phyloP scores from a whole-genome alignment of 2,113 vertebrate genomes.

The Physeter macrocephalus region DNA sequence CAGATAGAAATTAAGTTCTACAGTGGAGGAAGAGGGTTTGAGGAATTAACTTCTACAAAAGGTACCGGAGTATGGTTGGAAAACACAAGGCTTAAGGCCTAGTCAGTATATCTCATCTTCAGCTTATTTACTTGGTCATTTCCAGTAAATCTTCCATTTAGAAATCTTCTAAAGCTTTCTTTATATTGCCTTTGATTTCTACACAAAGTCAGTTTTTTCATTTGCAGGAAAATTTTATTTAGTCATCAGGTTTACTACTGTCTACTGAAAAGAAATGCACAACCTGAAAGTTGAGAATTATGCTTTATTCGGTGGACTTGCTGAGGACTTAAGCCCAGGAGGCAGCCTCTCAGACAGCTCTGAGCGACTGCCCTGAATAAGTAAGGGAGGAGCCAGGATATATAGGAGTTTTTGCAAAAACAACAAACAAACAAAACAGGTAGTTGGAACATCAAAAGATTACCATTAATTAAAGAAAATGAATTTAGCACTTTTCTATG shows the following conservation, averaged over 20 bases:
- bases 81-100: background rate
- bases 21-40: conserved; percentile 3
- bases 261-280: background rate
- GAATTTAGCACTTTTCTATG: background rate
- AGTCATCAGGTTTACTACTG: background rate
- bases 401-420: background rate
- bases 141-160: background rate
- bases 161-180: background rate
- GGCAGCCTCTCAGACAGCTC: background rate
- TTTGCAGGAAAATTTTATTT: background rate
- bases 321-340: background rate
- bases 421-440: background rate
- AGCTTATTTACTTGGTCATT: background rate
- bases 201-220: background rate
- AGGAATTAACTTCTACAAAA: background rate
- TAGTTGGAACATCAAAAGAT: background rate
- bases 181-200: background rate
- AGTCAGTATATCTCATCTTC: background rate
- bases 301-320: background rate
- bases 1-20: conserved; percentile 29
- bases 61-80: background rate
- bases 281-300: background rate
- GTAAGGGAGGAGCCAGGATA: background rate
- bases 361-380: background rate
- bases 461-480: background rate